phyloP scores from a whole-genome alignment of 2,888 invertebrate genomes.

The Rhyacophila evoluta region DNA sequence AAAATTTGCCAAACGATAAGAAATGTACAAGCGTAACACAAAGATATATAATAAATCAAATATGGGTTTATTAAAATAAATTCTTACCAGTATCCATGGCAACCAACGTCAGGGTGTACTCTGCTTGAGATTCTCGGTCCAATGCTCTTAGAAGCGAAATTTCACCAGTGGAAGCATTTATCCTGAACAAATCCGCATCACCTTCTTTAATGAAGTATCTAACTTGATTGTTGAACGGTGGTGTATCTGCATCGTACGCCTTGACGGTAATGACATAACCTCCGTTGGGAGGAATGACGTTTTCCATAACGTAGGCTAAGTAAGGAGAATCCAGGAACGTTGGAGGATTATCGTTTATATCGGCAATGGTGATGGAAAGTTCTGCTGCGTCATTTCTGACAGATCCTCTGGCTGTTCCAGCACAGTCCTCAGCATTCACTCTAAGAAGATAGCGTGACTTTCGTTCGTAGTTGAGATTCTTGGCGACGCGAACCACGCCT shows the following conservation, averaged over 20 bases:
- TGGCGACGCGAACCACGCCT: constrained; percentile 90
- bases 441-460: constrained; percentile 86
- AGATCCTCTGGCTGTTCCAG: constrained; percentile 73
- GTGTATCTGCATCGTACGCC: constrained; percentile 92
- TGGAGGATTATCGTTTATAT: constrained; percentile 95
- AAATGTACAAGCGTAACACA: too few relatives aligned
- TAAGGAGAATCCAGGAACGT: constrained; percentile 96
- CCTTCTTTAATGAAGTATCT: constrained; percentile 95
- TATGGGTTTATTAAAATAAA: constrained; percentile 29
- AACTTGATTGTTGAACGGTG: constrained; percentile 90
- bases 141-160: constrained; percentile 85
- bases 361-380: constrained; percentile 86
- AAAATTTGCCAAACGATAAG: too few relatives aligned
- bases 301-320: constrained; percentile 93
- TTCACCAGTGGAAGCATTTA: constrained; percentile 92
- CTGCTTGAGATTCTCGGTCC: constrained; percentile 86
- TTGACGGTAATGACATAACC: constrained; percentile 86
- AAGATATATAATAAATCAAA: too few relatives aligned
- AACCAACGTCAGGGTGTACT: constrained; percentile 87
- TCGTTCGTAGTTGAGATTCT: constrained; percentile 93
- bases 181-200: constrained; percentile 89
- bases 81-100: constrained; percentile 93
- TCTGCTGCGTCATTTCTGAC: constrained; percentile 82
- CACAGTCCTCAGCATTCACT: constrained; percentile 90
- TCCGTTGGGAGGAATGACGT: constrained; percentile 83